These are phyloP conservation scores for Microctenopoma steveboyesi DNA, from an alignment of 2,797 vertebrate species.

Conservation along the genomic window DNA sequence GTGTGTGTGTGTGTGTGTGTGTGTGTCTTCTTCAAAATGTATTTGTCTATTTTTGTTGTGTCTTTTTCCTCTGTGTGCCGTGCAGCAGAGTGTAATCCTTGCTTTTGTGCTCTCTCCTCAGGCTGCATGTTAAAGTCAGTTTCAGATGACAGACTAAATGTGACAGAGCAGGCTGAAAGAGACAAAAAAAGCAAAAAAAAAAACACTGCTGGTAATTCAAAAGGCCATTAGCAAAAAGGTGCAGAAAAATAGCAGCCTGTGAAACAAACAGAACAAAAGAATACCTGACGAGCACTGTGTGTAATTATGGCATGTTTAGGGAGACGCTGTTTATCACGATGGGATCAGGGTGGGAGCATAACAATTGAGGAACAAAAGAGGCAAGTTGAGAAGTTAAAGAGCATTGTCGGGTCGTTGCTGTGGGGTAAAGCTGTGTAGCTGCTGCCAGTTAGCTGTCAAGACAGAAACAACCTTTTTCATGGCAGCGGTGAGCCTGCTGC, in stretches of 20 bases:
- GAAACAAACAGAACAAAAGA: conserved; percentile 43
- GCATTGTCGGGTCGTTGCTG: conserved; percentile 53
- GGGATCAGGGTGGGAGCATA: conserved; percentile 46
- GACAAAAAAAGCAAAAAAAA: conserved; percentile 19
- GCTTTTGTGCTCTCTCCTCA: conserved; percentile 60
- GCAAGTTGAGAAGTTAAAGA: conserved; percentile 55
- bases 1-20: conserved; percentile 2
- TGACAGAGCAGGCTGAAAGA: conserved; percentile 60
- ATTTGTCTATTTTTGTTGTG: conserved; percentile 21
- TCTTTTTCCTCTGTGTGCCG: conserved; percentile 37
- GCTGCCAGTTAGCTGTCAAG: conserved; percentile 64
- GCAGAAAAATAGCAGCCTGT: conserved; percentile 48
- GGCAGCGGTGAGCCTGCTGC: conserved; percentile 56
- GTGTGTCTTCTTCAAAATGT: conserved; percentile 4
- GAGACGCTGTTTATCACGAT: conserved; percentile 59
- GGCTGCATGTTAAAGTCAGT: conserved; percentile 73
- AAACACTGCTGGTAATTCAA: conserved; percentile 59
- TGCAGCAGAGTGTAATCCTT: conserved; percentile 57
- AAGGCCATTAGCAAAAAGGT: conserved; percentile 32
- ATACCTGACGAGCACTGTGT: conserved; percentile 52
- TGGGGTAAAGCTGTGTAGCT: conserved; percentile 55
- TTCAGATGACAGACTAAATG: conserved; percentile 63
- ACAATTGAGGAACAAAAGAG: conserved; percentile 47
- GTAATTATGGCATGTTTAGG: conserved; percentile 69
- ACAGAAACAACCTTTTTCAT: conserved; percentile 64